Conservation (phyloP, 2,888 invertebrate species). For the Helleia helle region DNA sequence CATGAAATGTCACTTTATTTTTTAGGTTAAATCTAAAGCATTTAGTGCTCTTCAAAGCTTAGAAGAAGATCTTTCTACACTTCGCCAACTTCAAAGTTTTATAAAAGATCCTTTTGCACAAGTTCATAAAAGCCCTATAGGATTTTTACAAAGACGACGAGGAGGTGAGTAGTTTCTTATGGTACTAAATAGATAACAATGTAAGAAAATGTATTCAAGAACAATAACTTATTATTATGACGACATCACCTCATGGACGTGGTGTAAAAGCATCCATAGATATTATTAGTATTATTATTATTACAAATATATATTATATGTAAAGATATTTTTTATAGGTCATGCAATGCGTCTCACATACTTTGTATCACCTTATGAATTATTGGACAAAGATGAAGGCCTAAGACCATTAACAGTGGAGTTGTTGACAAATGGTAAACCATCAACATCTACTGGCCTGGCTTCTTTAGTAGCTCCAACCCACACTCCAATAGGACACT, state of each 20-base stretch:
- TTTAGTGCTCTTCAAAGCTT: slow-evolving; percentile 93
- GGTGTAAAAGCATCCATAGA: too few species aligned
- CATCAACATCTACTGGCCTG: slow-evolving; percentile 41
- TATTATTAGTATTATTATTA: too few species aligned
- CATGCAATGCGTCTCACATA: slow-evolving; percentile 96
- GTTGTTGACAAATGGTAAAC: slow-evolving; percentile 72
- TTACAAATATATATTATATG: too few species aligned
- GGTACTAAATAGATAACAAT: too few species aligned
- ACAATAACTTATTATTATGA: slow-evolving; percentile 3
- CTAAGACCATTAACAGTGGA: slow-evolving; percentile 85
- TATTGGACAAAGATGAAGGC: slow-evolving; percentile 84
- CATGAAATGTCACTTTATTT: too few species aligned
- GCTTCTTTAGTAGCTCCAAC: slow-evolving; percentile 54
- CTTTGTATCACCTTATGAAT: slow-evolving; percentile 94
- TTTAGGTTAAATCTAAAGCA: slow-evolving; percentile 88
- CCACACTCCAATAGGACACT: slow-evolving; percentile 83
- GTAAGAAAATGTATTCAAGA: too few species aligned
- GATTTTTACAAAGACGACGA: slow-evolving; percentile 85
- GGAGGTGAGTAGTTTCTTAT: slow-evolving; percentile 79
- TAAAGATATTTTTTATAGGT: slow-evolving; percentile 74
- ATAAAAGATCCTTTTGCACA: slow-evolving; percentile 79
- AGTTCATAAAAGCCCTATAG: slow-evolving; percentile 92
- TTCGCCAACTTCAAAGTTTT: slow-evolving; percentile 84
- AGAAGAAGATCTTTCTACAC: slow-evolving; percentile 88
- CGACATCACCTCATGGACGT: too few species aligned